These are phyloP conservation scores for Nemotelus nigrinus DNA, from an alignment of 2,888 invertebrate species.

Conservation along the genomic window DNA sequence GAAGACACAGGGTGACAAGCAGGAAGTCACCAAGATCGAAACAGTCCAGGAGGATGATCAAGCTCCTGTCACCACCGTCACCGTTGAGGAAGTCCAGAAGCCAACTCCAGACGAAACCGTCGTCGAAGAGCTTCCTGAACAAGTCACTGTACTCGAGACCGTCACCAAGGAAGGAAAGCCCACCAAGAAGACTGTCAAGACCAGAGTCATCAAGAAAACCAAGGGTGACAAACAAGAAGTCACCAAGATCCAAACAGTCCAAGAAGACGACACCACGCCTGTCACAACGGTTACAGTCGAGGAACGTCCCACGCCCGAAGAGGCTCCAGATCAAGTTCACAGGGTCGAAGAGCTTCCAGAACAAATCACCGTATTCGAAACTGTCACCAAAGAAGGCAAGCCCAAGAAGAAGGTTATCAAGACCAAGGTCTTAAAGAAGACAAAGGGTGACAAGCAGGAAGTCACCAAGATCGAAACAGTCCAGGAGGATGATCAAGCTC, in stretches of 20 bases:
- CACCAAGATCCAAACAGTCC: constrained; percentile 59
- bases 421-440: constrained; percentile 61
- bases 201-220: constrained; percentile 58
- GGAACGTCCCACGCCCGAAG: constrained; percentile 55
- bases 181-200: constrained; percentile 58
- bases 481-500: constrained; percentile 58
- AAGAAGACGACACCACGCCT: constrained; percentile 56
- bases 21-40: constrained; percentile 64
- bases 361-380: constrained; percentile 55
- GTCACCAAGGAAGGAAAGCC: constrained; percentile 53
- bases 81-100: constrained; percentile 56
- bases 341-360: constrained; percentile 59
- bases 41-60: constrained; percentile 64
- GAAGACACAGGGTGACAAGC: constrained; percentile 62
- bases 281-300: constrained; percentile 56
- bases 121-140: constrained; percentile 54
- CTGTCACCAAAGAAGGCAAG: constrained; percentile 58
- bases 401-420: constrained; percentile 57
- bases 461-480: constrained; percentile 56
- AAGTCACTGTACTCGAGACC: constrained; percentile 57
- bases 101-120: constrained; percentile 54
- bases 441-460: constrained; percentile 58
- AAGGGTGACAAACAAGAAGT: constrained; percentile 56
- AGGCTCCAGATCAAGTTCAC: constrained; percentile 53
- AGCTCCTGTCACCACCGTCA: constrained; percentile 61